These are phyloP conservation scores for Pollicipes pollicipes DNA, from an alignment of 1,140 invertebrate species.

Conservation along the genomic window DNA sequence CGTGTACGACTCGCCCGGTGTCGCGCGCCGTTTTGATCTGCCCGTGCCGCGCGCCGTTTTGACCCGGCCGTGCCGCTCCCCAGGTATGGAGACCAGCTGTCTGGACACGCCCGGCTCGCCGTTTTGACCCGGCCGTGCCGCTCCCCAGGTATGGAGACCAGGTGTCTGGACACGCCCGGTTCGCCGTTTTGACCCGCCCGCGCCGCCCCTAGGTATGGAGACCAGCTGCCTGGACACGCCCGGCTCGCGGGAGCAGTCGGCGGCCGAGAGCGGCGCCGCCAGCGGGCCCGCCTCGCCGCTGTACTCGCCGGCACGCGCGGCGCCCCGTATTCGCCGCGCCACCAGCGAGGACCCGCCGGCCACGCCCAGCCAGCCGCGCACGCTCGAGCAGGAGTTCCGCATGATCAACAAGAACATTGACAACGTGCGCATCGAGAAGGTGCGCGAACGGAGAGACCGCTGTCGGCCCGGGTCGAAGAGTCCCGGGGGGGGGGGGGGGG, in stretches of 20 bases:
- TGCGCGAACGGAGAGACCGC: slow-evolving; percentile 21
- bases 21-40: no score
- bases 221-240: background rate
- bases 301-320: background rate
- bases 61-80: no score
- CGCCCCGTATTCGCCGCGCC: background rate
- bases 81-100: no score
- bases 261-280: background rate
- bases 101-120: background rate
- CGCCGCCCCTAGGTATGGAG: background rate
- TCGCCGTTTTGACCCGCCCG: no score
- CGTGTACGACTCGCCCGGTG: no score
- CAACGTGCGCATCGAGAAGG: slow-evolving; percentile 49
- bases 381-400: slow-evolving; percentile 69
- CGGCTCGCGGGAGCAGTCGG: background rate
- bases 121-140: no score
- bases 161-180: background rate
- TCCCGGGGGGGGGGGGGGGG: no score
- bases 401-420: slow-evolving; percentile 70
- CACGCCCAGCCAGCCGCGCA: slow-evolving; percentile 33
- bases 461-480: no score
- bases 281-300: background rate
- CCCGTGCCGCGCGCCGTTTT: no score
- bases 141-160: background rate
- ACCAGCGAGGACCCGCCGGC: background rate